phyloP scores from a whole-genome alignment of 1,140 invertebrate genomes.

The Drosophila punjabiensis region DNA sequence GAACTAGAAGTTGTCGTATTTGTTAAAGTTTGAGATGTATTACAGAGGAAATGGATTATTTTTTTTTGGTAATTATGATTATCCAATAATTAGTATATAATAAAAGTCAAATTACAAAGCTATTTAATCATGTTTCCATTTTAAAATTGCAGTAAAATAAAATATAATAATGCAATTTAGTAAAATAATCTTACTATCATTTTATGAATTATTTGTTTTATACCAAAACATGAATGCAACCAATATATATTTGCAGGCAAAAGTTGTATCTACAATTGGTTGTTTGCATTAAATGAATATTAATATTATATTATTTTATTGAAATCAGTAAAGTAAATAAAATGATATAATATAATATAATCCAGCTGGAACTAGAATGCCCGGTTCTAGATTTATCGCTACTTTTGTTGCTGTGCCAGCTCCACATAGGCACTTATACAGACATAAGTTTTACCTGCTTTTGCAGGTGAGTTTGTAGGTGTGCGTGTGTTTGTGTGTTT shows the following conservation, averaged over 20 bases:
- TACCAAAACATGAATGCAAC: neutral
- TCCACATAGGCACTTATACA: constrained; percentile 21
- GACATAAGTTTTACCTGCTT: constrained; percentile 34
- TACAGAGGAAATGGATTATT: no score
- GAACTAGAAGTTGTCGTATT: neutral
- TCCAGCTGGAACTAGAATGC: constrained; percentile 11
- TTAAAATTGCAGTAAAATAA: no score
- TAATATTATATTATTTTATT: neutral
- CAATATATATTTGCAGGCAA: neutral
- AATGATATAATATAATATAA: neutral
- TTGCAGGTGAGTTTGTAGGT: constrained; percentile 23
- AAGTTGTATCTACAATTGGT: no score
- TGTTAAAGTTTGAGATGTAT: neutral
- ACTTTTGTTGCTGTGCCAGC: constrained; percentile 35
- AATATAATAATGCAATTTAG: no score
- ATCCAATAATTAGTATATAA: neutral
- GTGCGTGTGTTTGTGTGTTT: constrained; percentile 7
- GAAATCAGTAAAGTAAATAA: neutral
- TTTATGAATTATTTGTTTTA: no score
- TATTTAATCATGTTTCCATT: no score
- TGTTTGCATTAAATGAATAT: neutral
- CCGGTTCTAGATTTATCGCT: constrained; percentile 38
- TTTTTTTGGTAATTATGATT: neutral
- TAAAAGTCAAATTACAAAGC: neutral
- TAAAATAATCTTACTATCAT: no score